Evolutionary conservation across 1,140 invertebrate species (phyloP).

Genomic region (Drosophila tropicalis): DNA sequence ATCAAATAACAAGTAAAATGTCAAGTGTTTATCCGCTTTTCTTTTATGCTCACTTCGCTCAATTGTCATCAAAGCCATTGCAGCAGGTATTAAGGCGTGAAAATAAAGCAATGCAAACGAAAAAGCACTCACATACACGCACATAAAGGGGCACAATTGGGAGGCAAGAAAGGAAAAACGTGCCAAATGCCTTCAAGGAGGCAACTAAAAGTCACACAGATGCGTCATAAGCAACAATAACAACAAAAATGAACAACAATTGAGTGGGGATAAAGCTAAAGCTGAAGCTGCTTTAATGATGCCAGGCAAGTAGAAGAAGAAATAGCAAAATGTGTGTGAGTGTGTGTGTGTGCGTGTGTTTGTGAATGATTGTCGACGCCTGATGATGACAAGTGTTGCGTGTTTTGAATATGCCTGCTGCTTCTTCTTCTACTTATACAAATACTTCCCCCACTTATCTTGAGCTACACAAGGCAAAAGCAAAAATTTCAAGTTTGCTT

Average conservation of each 20-base stretch:
- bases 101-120: conserved; percentile 37
- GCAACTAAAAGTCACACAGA: conserved; percentile 51
- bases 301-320: conserved; percentile 32
- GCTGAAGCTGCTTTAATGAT: conserved; percentile 43
- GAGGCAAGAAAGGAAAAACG: conserved; percentile 15
- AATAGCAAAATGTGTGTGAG: conserved; percentile 10
- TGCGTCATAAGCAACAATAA: conserved; percentile 50
- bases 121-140: conserved; percentile 13
- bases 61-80: conserved; percentile 55
- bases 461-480: conserved; percentile 41
- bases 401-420: conserved; percentile 69
- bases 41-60: conserved; percentile 21
- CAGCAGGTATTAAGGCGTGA: conserved; percentile 66
- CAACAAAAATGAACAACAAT: conserved; percentile 19
- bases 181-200: conserved; percentile 59
- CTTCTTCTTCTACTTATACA: conserved; percentile 26
- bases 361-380: conserved; percentile 69
- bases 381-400: conserved; percentile 79
- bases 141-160: conserved; percentile 4
- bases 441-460: conserved; percentile 26
- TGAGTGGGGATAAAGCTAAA: conserved; percentile 20
- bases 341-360: conserved; percentile 31
- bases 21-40: conserved; percentile 1
- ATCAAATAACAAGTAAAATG: not conserved
- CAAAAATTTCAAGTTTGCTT: conserved; percentile 37